phyloP scores from a whole-genome alignment of 2,113 vertebrate genomes.

The Rhineura floridana region DNA sequence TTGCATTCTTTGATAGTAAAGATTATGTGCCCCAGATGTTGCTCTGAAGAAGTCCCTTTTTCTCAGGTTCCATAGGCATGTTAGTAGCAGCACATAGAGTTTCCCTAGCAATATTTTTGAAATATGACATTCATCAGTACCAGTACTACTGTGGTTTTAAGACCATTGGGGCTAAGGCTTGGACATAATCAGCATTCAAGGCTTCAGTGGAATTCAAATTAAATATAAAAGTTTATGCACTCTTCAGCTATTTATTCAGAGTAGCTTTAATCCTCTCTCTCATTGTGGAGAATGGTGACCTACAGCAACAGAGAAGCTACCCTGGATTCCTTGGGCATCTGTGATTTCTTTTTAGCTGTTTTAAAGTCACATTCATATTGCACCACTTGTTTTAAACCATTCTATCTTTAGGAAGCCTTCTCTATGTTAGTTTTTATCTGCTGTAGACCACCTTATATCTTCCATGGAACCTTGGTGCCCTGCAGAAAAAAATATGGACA shows the following conservation, averaged over 20 bases:
- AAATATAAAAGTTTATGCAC: not conserved
- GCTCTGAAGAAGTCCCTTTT: not conserved
- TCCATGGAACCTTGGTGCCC: not conserved
- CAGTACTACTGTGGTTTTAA: slow-evolving; percentile 45
- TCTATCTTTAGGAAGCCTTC: not conserved
- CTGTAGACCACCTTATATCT: not conserved
- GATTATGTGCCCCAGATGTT: not conserved
- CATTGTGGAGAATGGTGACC: no score
- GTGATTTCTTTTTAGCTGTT: not conserved
- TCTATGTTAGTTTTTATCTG: not conserved
- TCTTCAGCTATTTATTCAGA: not conserved
- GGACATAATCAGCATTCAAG: slow-evolving; percentile 47
- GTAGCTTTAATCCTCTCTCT: not conserved
- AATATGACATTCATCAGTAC: slow-evolving; percentile 58
- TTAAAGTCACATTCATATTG: not conserved
- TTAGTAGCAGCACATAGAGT: slow-evolving; percentile 33
- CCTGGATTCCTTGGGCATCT: not conserved
- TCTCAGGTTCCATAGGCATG: slow-evolving; percentile 31
- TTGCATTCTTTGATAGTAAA: fast-evolving
- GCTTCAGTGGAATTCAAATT: slow-evolving; percentile 49
- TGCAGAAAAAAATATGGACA: no score
- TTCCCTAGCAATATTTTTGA: slow-evolving; percentile 64
- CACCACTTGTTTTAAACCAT: not conserved
- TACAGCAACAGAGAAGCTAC: not conserved
- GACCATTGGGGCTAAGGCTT: slow-evolving; percentile 48